phyloP scores from a whole-genome alignment of 1,140 invertebrate genomes.

The Pinna nobilis region DNA sequence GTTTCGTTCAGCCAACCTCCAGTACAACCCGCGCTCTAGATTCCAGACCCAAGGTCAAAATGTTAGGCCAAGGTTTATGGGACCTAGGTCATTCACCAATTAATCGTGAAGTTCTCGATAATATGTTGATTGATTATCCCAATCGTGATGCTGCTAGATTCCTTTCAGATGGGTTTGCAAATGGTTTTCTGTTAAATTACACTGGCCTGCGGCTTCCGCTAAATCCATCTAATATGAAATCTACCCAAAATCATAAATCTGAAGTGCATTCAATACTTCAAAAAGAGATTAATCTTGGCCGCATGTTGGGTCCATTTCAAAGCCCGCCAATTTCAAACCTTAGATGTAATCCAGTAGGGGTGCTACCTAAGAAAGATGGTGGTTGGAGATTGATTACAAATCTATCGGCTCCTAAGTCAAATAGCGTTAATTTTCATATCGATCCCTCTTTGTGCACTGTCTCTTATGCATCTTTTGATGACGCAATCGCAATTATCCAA shows the following conservation, averaged over 20 bases:
- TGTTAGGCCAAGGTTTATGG: conserved; percentile 15
- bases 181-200: conserved; percentile 27
- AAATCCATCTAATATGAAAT: background rate
- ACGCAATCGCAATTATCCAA: conserved; percentile 13
- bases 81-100: conserved; percentile 4
- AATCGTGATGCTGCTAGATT: background rate
- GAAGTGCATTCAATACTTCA: background rate
- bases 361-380: conserved; percentile 26
- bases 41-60: background rate
- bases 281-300: conserved; percentile 20
- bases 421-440: conserved; percentile 24
- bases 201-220: conserved; percentile 1
- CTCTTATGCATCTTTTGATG: conserved; percentile 11
- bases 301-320: conserved; percentile 20
- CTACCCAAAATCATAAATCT: background rate
- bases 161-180: background rate
- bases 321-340: conserved; percentile 6
- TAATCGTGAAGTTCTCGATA: background rate
- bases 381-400: conserved; percentile 24
- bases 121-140: background rate
- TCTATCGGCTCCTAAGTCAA: background rate
- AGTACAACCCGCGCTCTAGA: background rate
- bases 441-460: conserved; percentile 21
- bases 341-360: conserved; percentile 17
- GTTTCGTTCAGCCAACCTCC: background rate